Evolutionary conservation across 2,113 vertebrate species (phyloP).

Genomic region (Corythornis vintsioides): DNA sequence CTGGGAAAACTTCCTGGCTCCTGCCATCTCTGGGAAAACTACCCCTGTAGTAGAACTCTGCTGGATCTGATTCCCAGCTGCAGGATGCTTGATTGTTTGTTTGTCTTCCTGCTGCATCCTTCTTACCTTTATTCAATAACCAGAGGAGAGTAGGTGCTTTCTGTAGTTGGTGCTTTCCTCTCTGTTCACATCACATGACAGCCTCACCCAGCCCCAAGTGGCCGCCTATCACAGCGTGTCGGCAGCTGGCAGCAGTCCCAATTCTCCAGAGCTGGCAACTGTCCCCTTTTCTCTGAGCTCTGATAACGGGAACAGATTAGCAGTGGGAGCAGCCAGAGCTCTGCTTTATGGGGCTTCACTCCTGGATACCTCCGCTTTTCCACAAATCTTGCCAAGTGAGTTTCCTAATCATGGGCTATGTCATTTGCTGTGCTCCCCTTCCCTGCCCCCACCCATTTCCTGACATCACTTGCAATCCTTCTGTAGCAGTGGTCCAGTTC

Average conservation of each 20-base stretch:
- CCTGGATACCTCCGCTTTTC: conserved; percentile 69
- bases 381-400: conserved; percentile 71
- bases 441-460: conserved; percentile 76
- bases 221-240: conserved; percentile 1
- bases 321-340: not conserved
- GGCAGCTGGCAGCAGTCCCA: conserved; percentile 11
- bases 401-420: conserved; percentile 73
- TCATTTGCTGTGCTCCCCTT: conserved; percentile 64
- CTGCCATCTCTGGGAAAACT: not conserved
- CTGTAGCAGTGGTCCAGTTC: conserved; percentile 39
- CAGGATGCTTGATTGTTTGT: not conserved
- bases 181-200: not conserved
- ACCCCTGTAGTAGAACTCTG: too few relatives aligned
- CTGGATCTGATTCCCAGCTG: not conserved
- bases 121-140: not conserved
- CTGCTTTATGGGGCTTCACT: conserved; percentile 43
- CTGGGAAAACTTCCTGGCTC: not conserved
- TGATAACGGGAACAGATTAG: conserved; percentile 49
- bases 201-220: conserved; percentile 12
- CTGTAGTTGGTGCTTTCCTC: not conserved
- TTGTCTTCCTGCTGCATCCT: not conserved
- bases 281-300: conserved; percentile 51
- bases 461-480: conserved; percentile 68
- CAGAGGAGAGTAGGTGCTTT: not conserved
- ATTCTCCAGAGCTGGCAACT: conserved; percentile 31